These are phyloP conservation scores for Helicolenus hilgendorfi DNA, from an alignment of 2,797 vertebrate genomes.

Conservation along the genomic window DNA sequence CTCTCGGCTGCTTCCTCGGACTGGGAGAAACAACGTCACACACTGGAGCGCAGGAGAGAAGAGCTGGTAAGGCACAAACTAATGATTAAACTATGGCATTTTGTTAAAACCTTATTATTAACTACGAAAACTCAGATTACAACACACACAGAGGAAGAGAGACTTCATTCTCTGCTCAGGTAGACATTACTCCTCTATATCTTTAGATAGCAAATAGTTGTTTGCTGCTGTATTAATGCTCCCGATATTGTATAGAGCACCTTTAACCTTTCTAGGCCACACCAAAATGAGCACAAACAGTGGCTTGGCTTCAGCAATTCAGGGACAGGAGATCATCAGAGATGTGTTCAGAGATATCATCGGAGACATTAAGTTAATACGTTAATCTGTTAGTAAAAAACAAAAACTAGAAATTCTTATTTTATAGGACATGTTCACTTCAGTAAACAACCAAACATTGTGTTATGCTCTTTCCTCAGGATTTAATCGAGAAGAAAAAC, in stretches of 20 bases:
- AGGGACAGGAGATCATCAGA: neutral
- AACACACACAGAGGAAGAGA: neutral
- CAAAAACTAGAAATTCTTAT: neutral
- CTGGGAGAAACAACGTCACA: conserved; percentile 97
- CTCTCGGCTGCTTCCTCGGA: conserved; percentile 95
- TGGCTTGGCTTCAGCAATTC: neutral
- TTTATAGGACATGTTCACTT: neutral
- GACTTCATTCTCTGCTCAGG: neutral
- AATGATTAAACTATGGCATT: neutral
- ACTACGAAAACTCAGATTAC: neutral
- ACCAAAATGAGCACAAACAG: neutral
- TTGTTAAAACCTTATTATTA: neutral
- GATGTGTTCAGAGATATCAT: neutral
- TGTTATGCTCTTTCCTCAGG: neutral
- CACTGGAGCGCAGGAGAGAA: conserved; percentile 95
- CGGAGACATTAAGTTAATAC: neutral
- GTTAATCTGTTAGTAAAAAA: neutral
- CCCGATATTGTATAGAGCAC: neutral
- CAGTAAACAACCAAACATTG: neutral
- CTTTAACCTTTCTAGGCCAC: neutral
- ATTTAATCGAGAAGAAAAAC: conserved; percentile 2
- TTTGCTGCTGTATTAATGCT: neutral
- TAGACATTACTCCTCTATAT: neutral
- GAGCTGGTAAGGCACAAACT: conserved; percentile 92
- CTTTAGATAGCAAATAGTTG: neutral